phyloP scores from a whole-genome alignment of 2,113 vertebrate species.

The Nibea albiflora region DNA sequence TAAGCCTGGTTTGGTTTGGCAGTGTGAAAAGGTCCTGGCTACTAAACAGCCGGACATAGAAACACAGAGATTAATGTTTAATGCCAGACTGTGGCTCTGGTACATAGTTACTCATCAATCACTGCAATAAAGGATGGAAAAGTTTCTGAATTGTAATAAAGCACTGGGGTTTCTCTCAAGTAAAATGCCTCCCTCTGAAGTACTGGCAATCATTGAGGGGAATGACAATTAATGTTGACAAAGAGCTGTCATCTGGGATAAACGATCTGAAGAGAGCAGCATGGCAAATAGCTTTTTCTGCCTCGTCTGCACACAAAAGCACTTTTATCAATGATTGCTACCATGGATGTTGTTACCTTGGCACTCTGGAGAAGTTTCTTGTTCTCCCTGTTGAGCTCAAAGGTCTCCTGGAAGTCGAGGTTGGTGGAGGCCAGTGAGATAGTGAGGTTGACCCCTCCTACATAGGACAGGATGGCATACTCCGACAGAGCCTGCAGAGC shows the following conservation, averaged over 20 bases:
- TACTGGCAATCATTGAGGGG: constrained; percentile 2
- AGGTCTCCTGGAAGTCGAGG: constrained; percentile 94
- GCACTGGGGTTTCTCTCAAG: constrained; percentile 4
- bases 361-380: constrained; percentile 92
- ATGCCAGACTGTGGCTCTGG: constrained; percentile 39
- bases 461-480: constrained; percentile 93
- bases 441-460: constrained; percentile 93
- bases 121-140: constrained; percentile 33
- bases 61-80: constrained; percentile 53
- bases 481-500: constrained; percentile 94
- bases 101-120: constrained; percentile 42
- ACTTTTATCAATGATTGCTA: not conserved
- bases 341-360: constrained; percentile 79
- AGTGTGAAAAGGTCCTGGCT: constrained; percentile 52
- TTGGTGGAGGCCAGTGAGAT: constrained; percentile 96
- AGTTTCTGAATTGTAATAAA: constrained; percentile 17
- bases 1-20: constrained; percentile 63
- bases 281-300: not conserved
- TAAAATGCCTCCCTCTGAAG: constrained; percentile 15
- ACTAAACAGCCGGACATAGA: constrained; percentile 47
- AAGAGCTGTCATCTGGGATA: constrained; percentile 3
- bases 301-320: constrained; percentile 12
- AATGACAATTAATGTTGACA: not conserved
- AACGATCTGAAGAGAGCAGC: not conserved
- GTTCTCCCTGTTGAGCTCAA: constrained; percentile 91